These are phyloP conservation scores for Dinocampus coccinellae DNA, from an alignment of 2,888 invertebrate species.

Conservation along the genomic window DNA sequence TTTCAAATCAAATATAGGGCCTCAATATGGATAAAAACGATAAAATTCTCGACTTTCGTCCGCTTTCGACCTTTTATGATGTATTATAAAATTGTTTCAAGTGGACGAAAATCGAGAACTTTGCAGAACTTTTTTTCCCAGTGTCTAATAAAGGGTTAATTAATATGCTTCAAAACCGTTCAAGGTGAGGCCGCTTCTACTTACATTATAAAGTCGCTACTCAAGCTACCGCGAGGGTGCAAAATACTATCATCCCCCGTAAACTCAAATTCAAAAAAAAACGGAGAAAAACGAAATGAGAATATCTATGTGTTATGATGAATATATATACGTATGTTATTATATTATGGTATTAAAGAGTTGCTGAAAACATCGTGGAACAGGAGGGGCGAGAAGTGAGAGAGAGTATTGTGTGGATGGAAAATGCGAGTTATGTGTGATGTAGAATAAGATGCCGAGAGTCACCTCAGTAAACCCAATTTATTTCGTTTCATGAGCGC, in stretches of 20 bases:
- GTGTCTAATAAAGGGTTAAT: slow-evolving; percentile 68
- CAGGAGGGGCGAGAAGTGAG: slow-evolving; percentile 32
- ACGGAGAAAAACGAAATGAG: slow-evolving; percentile 23
- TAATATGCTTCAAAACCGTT: slow-evolving; percentile 66
- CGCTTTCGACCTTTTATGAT: too few species aligned
- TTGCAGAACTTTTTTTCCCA: slow-evolving; percentile 63
- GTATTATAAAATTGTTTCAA: too few species aligned
- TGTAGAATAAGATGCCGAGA: slow-evolving; percentile 33
- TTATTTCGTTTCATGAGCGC: slow-evolving; percentile 64
- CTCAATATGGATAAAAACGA: too few species aligned
- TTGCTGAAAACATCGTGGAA: background rate
- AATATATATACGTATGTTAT: slow-evolving; percentile 30
- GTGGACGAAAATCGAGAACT: too few species aligned
- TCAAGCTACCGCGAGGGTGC: slow-evolving; percentile 3
- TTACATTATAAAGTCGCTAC: slow-evolving; percentile 6
- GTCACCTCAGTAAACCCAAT: slow-evolving; percentile 62
- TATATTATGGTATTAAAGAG: slow-evolving; percentile 35
- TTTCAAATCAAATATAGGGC: too few species aligned
- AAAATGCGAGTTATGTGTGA: slow-evolving; percentile 41
- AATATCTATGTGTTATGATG: background rate
- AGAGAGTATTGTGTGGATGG: slow-evolving; percentile 15
- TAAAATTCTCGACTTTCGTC: too few species aligned
- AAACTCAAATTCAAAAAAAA: slow-evolving; percentile 27
- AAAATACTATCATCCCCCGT: background rate
- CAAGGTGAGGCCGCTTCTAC: slow-evolving; percentile 45